phyloP scores from a whole-genome alignment of 2,888 invertebrate genomes.

The Eulithis testata region DNA sequence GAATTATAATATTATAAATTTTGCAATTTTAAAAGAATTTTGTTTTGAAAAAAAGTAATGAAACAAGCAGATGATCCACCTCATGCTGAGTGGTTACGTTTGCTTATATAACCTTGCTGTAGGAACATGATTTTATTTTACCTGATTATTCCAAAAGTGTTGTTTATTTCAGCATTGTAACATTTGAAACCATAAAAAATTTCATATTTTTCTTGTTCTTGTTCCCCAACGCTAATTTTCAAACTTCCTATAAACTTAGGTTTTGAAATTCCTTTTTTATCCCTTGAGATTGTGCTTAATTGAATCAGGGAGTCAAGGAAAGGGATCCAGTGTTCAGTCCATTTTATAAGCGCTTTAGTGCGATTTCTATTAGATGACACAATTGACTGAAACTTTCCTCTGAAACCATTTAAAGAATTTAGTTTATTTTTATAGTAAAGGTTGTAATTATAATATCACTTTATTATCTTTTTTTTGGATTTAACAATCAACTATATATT shows the following conservation, averaged over 20 bases:
- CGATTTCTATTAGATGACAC: slow-evolving; percentile 32
- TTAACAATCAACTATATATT: no score
- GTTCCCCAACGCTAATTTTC: slow-evolving; percentile 28
- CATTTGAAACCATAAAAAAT: slow-evolving; percentile 10
- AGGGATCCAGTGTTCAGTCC: slow-evolving; percentile 38
- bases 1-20: background rate
- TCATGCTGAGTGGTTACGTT: no score
- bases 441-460: no score
- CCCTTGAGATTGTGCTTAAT: slow-evolving; percentile 34
- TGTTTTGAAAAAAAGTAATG: no score
- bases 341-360: slow-evolving; percentile 35
- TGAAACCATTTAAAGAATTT: slow-evolving; percentile 22
- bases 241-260: slow-evolving; percentile 36
- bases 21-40: no score
- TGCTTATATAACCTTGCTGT: no score
- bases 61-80: no score
- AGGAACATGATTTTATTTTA: no score
- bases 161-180: slow-evolving; percentile 25
- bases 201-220: slow-evolving; percentile 1
- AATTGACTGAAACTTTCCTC: slow-evolving; percentile 33
- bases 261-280: slow-evolving; percentile 34
- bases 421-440: background rate
- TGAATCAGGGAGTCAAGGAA: slow-evolving; percentile 44
- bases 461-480: no score
- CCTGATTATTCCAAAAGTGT: slow-evolving; percentile 26